phyloP scores from a whole-genome alignment of 2,113 vertebrate species.

The Poeciliopsis prolifica region DNA sequence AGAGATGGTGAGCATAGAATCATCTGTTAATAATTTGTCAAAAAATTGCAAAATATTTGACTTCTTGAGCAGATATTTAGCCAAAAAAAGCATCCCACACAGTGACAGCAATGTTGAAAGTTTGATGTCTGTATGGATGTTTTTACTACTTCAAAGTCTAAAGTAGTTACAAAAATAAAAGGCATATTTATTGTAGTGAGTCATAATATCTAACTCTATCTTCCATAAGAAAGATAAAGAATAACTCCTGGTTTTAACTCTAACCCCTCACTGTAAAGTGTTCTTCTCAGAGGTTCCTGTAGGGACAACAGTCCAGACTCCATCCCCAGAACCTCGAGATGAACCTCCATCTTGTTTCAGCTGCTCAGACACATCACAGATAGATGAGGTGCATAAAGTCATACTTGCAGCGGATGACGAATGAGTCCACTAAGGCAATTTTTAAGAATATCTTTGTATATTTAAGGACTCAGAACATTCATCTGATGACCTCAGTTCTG shows the following conservation, averaged over 20 bases:
- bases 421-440: background rate
- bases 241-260: background rate
- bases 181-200: background rate
- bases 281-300: slow-evolving; percentile 78
- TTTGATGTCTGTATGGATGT: background rate
- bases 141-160: background rate
- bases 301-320: slow-evolving; percentile 81
- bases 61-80: background rate
- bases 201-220: background rate
- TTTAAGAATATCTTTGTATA: background rate
- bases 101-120: too few species aligned
- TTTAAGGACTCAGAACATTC: slow-evolving; percentile 84
- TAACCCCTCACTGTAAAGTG: background rate
- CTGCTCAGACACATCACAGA: slow-evolving; percentile 81
- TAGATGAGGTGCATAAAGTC: slow-evolving; percentile 56
- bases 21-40: background rate
- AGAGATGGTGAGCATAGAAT: slow-evolving; percentile 52
- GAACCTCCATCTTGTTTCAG: slow-evolving; percentile 90
- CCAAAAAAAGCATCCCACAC: background rate
- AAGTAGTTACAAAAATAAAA: background rate
- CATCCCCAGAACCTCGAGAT: slow-evolving; percentile 88
- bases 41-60: background rate
- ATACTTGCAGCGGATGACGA: background rate
- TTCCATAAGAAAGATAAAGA: background rate
- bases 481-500: slow-evolving; percentile 93